Conservation (phyloP, 30 jellyfish, hydroid and myxozoan species). For the Aurelia sp. region DNA sequence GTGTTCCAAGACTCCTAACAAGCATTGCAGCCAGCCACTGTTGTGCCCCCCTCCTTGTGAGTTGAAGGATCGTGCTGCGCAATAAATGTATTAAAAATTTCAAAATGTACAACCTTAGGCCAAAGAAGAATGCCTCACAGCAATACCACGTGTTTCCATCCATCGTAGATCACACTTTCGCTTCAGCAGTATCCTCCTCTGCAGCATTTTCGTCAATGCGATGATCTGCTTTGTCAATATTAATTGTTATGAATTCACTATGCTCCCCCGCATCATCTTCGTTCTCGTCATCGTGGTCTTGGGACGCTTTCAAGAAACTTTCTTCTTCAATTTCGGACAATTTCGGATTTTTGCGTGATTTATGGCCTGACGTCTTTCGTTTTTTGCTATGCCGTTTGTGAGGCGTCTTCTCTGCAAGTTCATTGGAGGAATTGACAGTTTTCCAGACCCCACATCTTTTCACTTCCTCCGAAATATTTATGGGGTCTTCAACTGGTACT, state of each 20-base stretch:
- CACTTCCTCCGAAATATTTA: conserved; percentile 74
- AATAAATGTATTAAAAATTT: too few relatives aligned
- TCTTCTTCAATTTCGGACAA: conserved; percentile 72
- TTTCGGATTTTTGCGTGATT: conserved; percentile 29
- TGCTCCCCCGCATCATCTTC: conserved; percentile 34
- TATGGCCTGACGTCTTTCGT: background rate
- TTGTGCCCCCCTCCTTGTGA: too few relatives aligned
- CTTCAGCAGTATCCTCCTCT: conserved; percentile 28
- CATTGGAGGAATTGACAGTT: conserved; percentile 72
- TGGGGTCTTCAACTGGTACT: conserved; percentile 68
- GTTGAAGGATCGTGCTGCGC: too few relatives aligned
- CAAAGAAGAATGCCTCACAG: too few relatives aligned
- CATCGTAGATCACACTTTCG: background rate
- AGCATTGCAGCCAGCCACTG: too few relatives aligned
- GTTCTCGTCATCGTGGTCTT: conserved; percentile 36
- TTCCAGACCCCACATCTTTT: conserved; percentile 78
- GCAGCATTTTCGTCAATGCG: background rate
- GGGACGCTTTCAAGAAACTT: conserved; percentile 19
- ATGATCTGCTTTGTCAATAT: conserved; percentile 41
- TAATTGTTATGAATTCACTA: conserved; percentile 59
- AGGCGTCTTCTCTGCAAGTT: conserved; percentile 35
- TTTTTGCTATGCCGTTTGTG: conserved; percentile 25
- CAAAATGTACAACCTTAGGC: too few relatives aligned
- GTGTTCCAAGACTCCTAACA: too few relatives aligned
- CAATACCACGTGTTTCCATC: too few relatives aligned